Base-by-base conservation (phyloP, 2,113 vertebrate genomes). In the Coryphaenoides rupestris region DNA sequence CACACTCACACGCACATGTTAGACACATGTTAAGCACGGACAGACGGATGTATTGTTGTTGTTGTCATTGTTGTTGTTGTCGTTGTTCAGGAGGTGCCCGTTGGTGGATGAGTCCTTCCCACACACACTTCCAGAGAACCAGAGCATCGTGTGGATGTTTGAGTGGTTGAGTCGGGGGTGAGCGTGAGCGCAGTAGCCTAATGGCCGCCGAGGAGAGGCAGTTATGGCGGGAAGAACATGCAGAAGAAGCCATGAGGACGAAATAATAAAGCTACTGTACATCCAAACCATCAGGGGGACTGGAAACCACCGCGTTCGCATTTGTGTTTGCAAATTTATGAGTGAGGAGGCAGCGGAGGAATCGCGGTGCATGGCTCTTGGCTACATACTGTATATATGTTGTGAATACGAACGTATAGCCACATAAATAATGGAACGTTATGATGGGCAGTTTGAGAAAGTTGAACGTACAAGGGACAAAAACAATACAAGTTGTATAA, bases 191-290 rank as follows among this genome's bases (percentile, higher is more conserved):
- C n/a, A 33, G 28, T 33, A 33, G 28, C 5, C 5, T 1, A 3
- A 5, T 33, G 10, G 6, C 28, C 4, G 28, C 2, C 28, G 4
- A n/a, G n/a, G n/a, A n/a, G n/a, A n/a, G n/a, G n/a, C 28, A 9
- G 28, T 9, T 33, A n/a, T 9, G 10, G 28, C 1, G 28, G 28
- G 4, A 62, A 68, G 19, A 57, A 12, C 74, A 24, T 50, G 56
- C 58, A 77, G n/a, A n/a, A n/a, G 62, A 60, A 49, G 16, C 71
- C 28, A 70, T 62, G 62, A 69, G 71, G 62, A 70, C 55, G 15
- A 53, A n/a, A 40, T 46, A 21, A 58, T 64, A 55, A 19, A 55
- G 19, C 21, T 55, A 16, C 23, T n/a, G n/a, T n/a, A n/a, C n/a
- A n/a, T n/a, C 45, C 1, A 0, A 66, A 65, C 4, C 28, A n/a